A percentile compares a stretch with the other conserved stretches of the same genome.
Evolutionary conservation across 2,797 vertebrate genomes (phyloP).

Genomic region (Acanthis flammea): DNA sequence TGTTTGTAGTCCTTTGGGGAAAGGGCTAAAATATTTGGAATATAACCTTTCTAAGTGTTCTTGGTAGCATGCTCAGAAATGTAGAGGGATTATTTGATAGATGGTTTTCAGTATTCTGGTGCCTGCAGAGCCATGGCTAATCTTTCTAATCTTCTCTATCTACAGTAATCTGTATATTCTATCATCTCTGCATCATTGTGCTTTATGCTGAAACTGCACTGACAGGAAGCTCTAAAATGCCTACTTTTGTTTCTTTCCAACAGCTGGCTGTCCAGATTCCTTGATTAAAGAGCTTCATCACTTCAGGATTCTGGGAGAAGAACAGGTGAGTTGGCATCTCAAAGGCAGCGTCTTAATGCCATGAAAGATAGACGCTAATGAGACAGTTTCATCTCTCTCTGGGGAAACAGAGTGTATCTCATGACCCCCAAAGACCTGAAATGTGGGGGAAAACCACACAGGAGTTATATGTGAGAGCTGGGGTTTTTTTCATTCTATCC

Average conservation of each 20-base stretch:
- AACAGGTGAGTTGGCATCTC: conserved; percentile 83
- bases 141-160: conserved; percentile 63
- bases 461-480: background rate
- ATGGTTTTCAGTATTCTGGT: conserved; percentile 11
- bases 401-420: conserved; percentile 44
- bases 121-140: background rate
- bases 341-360: background rate
- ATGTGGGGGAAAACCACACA: background rate
- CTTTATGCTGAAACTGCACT: background rate
- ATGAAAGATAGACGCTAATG: conserved; percentile 65
- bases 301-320: conserved; percentile 87
- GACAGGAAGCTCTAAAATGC: conserved; percentile 16
- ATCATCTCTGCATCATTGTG: background rate
- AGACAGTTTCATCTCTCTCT: conserved; percentile 50
- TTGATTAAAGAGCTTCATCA: conserved; percentile 92
- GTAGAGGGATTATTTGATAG: conserved; percentile 37
- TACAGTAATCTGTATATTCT: conserved; percentile 46
- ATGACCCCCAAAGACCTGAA: conserved; percentile 44
- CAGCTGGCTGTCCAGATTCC: conserved; percentile 87
- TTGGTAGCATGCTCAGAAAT: conserved; percentile 25
- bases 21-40: conserved; percentile 26
- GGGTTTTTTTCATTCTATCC: conserved; percentile 35
- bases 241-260: conserved; percentile 59
- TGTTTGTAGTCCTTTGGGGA: conserved; percentile 39
- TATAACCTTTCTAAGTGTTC: conserved; percentile 47